Evolutionary conservation across 35 echinoderm and acorn worm genomes (phyloP).

Genomic region (Chiridota heheva): DNA sequence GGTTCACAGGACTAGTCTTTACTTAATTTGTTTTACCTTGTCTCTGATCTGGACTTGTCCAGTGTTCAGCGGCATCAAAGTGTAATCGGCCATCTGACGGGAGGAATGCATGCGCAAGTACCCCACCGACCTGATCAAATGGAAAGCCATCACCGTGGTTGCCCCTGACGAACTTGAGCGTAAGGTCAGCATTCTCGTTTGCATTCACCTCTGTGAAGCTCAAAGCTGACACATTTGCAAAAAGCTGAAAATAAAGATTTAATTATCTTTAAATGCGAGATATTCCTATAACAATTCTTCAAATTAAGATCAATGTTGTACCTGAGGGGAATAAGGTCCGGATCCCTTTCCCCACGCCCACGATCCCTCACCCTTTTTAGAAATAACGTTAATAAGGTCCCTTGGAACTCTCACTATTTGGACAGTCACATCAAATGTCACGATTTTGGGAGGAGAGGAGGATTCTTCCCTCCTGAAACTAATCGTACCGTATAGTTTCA

Average conservation of each 20-base stretch:
- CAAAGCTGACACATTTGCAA: conserved; percentile 37
- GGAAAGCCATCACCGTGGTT: conserved; percentile 53
- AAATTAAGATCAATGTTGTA: too few species aligned
- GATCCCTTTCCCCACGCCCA: too few species aligned
- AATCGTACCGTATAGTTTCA: too few species aligned
- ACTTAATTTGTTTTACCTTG: background rate
- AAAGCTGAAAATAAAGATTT: conserved; percentile 37
- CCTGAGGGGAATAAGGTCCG: too few species aligned
- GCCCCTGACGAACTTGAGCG: conserved; percentile 27
- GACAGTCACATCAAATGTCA: too few species aligned
- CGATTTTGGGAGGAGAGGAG: too few species aligned
- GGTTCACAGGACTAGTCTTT: background rate
- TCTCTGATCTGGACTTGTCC: conserved; percentile 13
- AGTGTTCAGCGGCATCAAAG: conserved; percentile 65
- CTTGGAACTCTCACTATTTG: too few species aligned
- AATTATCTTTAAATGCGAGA: background rate
- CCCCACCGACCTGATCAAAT: conserved; percentile 56
- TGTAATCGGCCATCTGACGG: conserved; percentile 44
- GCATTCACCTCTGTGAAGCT: conserved; percentile 41
- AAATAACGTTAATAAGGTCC: too few species aligned
- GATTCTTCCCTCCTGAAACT: too few species aligned
- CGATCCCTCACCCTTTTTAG: too few species aligned
- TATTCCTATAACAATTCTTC: too few species aligned
- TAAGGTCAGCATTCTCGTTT: conserved; percentile 10
- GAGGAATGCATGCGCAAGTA: conserved; percentile 69